Evolutionary conservation across 2,797 vertebrate species (phyloP).

Genomic region (Florisuga fusca): DNA sequence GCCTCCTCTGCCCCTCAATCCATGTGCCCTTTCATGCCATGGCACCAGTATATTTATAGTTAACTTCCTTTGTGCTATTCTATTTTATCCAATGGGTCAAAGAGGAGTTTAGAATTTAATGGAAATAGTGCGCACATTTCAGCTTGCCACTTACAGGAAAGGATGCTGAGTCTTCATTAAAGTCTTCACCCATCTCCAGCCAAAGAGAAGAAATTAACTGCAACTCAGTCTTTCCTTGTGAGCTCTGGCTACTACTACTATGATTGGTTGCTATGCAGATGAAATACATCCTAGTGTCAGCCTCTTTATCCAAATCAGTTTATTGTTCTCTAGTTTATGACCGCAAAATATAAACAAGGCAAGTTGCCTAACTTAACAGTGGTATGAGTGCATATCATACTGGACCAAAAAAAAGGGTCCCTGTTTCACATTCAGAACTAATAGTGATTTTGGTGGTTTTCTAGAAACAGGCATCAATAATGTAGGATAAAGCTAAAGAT

Average conservation of each 20-base stretch:
- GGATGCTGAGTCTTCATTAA: slow-evolving; percentile 21
- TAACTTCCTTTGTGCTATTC: not conserved
- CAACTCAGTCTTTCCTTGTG: not conserved
- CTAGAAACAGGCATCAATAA: not conserved
- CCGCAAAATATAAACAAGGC: slow-evolving; percentile 27
- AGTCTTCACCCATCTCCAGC: slow-evolving; percentile 27
- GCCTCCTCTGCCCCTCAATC: not conserved
- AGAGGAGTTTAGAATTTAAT: slow-evolving; percentile 35
- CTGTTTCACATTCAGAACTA: not conserved
- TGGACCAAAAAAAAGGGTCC: not conserved
- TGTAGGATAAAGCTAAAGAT: not conserved
- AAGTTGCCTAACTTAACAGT: not conserved
- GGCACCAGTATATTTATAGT: not conserved
- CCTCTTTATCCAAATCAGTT: slow-evolving; percentile 27
- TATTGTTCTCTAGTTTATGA: slow-evolving; percentile 35
- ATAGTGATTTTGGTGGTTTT: not conserved
- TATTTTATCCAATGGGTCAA: not conserved
- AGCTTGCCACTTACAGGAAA: slow-evolving; percentile 45
- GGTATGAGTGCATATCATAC: not conserved
- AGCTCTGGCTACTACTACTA: slow-evolving; percentile 14
- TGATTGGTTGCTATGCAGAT: not conserved
- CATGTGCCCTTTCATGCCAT: not conserved
- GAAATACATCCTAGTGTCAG: slow-evolving; percentile 13
- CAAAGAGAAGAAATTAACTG: slow-evolving; percentile 32
- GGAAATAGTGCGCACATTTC: not conserved